These are phyloP conservation scores for Nasonia vitripennis DNA, from an alignment of 1,140 invertebrate genomes.

Conservation along the genomic window DNA sequence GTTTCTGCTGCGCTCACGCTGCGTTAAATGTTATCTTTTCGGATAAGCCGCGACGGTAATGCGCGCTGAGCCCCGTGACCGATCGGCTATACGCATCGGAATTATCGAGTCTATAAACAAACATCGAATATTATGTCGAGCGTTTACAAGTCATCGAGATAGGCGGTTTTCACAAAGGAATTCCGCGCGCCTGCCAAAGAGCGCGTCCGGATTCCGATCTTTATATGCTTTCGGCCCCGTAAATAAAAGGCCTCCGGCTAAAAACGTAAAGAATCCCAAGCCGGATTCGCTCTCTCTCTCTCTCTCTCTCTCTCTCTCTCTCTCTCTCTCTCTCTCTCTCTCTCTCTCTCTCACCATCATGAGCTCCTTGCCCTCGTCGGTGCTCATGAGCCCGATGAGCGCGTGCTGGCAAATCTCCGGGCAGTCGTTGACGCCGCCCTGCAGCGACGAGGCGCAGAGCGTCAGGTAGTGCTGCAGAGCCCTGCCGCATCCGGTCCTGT, in stretches of 20 bases:
- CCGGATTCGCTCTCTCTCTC: not conserved
- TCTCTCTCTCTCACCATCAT: constrained; percentile 80
- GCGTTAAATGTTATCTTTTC: constrained; percentile 9
- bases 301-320: too few species aligned
- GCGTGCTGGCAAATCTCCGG: constrained; percentile 84
- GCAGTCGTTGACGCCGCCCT: constrained; percentile 76
- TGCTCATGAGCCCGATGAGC: constrained; percentile 85
- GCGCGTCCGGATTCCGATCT: too few species aligned
- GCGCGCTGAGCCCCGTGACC: not conserved
- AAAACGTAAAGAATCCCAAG: not conserved
- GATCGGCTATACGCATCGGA: too few species aligned
- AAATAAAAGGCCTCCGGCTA: too few species aligned
- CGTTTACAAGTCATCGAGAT: too few species aligned
- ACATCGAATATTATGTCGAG: too few species aligned
- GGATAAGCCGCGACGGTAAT: not conserved
- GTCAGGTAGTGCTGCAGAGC: constrained; percentile 85
- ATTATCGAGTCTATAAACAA: too few species aligned
- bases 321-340: too few species aligned
- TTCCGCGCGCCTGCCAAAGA: too few species aligned
- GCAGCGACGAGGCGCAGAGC: constrained; percentile 81
- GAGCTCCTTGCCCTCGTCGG: constrained; percentile 84
- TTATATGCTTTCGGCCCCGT: too few species aligned
- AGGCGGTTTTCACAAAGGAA: too few species aligned
- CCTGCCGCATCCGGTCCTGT: constrained; percentile 82
- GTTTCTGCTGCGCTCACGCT: too few species aligned